These are phyloP conservation scores for Sturmia bella DNA, from an alignment of 2,888 invertebrate species.

Conservation along the genomic window DNA sequence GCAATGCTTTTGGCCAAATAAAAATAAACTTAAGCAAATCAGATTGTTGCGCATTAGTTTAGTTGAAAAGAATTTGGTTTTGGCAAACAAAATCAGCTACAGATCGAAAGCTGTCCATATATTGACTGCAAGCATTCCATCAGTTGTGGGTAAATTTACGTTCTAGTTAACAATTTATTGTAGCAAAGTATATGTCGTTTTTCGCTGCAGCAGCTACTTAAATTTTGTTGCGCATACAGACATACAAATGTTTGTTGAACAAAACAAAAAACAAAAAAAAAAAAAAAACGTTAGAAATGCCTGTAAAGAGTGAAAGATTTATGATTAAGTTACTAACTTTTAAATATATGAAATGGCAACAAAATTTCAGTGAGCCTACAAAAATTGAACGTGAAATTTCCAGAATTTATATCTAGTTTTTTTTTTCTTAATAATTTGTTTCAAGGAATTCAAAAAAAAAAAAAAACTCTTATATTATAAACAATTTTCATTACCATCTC, in stretches of 20 bases:
- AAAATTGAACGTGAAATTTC: neutral
- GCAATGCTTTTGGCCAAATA: conserved; percentile 59
- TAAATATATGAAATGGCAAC: conserved; percentile 52
- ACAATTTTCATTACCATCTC: conserved; percentile 47
- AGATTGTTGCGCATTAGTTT: conserved; percentile 67
- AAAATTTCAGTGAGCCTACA: conserved; percentile 25
- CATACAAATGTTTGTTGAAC: neutral
- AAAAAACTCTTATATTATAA: too few relatives aligned
- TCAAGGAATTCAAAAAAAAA: neutral
- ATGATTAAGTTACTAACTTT: conserved; percentile 62
- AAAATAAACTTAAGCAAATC: conserved; percentile 62
- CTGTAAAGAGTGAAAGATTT: conserved; percentile 50
- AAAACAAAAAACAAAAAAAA: too few relatives aligned
- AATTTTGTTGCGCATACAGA: conserved; percentile 10
- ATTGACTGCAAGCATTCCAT: conserved; percentile 71
- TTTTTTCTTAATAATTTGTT: too few relatives aligned
- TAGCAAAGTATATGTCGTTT: conserved; percentile 34
- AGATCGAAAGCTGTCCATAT: conserved; percentile 71
- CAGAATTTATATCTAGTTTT: neutral
- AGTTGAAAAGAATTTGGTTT: conserved; percentile 39
- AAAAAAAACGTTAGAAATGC: conserved; percentile 21
- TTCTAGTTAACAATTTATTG: conserved; percentile 60
- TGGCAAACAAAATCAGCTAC: conserved; percentile 59
- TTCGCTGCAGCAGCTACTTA: conserved; percentile 44
- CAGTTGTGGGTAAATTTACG: conserved; percentile 69